These are phyloP conservation scores for Beroe forskalii DNA, from an alignment of 37 sponge, comb jelly and placozoan species.

Conservation along the genomic window DNA sequence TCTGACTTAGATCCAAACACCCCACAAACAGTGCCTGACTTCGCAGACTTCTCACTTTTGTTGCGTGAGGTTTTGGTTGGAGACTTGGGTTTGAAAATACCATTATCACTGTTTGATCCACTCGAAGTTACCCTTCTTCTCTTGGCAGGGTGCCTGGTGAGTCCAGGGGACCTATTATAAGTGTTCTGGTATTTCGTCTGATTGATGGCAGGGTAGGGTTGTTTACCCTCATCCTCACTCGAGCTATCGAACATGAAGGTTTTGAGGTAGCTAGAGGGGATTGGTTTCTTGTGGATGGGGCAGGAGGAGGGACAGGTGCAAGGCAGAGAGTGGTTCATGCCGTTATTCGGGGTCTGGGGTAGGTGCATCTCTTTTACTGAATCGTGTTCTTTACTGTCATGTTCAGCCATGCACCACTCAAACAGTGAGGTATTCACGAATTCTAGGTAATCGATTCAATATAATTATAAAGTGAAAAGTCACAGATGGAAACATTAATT, in stretches of 20 bases:
- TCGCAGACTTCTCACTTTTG: neutral
- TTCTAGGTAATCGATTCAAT: no score
- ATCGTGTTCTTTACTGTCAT: neutral
- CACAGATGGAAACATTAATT: no score
- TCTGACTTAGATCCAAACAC: neutral
- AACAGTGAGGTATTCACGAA: no score
- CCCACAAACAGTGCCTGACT: conserved; percentile 35
- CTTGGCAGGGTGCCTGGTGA: neutral
- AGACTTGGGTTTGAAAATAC: neutral
- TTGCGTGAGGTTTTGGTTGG: neutral
- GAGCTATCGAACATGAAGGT: neutral
- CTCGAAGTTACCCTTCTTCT: neutral
- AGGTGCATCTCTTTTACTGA: neutral
- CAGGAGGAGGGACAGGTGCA: neutral
- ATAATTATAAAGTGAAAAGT: no score
- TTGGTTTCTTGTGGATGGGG: neutral
- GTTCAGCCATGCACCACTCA: neutral
- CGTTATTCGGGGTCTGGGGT: neutral
- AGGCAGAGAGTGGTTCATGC: neutral
- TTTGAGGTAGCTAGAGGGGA: conserved; percentile 41
- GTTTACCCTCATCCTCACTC: neutral
- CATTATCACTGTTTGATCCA: conserved; percentile 7
- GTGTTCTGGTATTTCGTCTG: neutral
- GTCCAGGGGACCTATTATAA: neutral
- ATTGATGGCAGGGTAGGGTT: neutral